Conservation (phyloP, 2,113 vertebrate genomes). For the Cebus imitator region DNA sequence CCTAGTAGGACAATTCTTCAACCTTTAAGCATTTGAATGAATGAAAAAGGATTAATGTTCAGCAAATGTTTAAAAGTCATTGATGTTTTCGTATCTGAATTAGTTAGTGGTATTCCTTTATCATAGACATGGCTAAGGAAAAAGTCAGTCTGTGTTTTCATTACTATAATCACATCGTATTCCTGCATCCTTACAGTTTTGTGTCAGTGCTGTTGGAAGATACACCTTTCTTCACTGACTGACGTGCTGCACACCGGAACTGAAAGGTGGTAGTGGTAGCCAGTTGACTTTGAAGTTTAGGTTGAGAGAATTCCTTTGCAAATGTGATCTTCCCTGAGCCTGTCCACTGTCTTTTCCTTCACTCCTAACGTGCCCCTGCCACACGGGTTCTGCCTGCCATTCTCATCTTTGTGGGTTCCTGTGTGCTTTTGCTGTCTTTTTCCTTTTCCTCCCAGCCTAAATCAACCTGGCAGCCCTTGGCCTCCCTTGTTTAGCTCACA, state of each 20-base stretch:
- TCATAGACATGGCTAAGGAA: neutral
- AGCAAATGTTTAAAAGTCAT: neutral
- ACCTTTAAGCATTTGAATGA: neutral
- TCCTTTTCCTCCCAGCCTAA: neutral
- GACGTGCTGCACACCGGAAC: neutral
- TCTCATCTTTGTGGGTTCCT: neutral
- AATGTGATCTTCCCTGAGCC: neutral
- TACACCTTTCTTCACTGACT: neutral
- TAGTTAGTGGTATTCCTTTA: neutral
- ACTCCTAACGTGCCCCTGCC: neutral
- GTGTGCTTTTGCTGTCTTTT: neutral
- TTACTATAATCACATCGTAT: neutral
- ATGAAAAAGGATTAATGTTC: neutral
- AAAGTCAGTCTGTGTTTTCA: neutral
- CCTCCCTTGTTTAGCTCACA: fast-evolving
- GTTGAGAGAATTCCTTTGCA: neutral
- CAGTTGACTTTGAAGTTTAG: neutral
- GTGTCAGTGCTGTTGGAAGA: neutral
- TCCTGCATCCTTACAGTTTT: neutral
- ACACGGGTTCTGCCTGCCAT: neutral
- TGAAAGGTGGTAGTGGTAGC: neutral
- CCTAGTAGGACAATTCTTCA: neutral
- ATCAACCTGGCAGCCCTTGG: fast-evolving
- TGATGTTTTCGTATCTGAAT: neutral
- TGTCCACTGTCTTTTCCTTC: neutral